Conservation (phyloP, 1,140 invertebrate genomes). For the Drosophila burlai region DNA sequence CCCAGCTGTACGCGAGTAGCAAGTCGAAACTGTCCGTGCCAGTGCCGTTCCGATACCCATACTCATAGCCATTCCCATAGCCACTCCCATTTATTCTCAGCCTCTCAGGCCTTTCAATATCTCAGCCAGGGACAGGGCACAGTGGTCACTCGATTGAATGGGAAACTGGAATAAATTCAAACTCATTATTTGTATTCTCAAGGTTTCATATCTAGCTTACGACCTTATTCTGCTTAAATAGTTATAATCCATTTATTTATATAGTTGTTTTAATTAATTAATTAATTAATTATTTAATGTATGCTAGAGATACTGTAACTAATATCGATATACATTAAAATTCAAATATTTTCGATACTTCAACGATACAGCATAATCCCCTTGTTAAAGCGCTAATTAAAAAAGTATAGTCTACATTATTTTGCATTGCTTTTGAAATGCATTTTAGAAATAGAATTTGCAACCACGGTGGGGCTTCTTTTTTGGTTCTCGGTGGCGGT, state of each 20-base stretch:
- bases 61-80: conserved; percentile 21
- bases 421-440: not conserved
- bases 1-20: conserved; percentile 46
- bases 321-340: not conserved
- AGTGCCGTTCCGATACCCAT: conserved; percentile 17
- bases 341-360: not conserved
- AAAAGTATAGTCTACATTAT: fast-evolving
- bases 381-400: not conserved
- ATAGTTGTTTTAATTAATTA: too few species aligned
- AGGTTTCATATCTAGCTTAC: not conserved
- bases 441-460: not conserved
- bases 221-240: too few species aligned
- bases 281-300: too few species aligned
- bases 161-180: not conserved
- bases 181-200: not conserved
- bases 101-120: conserved; percentile 10
- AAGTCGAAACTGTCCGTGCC: conserved; percentile 49
- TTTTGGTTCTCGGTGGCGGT: not conserved
- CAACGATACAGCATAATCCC: not conserved
- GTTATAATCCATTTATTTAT: too few species aligned
- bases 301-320: too few species aligned
- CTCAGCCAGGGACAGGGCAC: not conserved
- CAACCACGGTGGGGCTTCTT: conserved; percentile 13
- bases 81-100: conserved; percentile 16
- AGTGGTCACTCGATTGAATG: not conserved